These are phyloP conservation scores for Pipistrellus kuhlii DNA, from an alignment of 2,797 vertebrate species.

Conservation along the genomic window DNA sequence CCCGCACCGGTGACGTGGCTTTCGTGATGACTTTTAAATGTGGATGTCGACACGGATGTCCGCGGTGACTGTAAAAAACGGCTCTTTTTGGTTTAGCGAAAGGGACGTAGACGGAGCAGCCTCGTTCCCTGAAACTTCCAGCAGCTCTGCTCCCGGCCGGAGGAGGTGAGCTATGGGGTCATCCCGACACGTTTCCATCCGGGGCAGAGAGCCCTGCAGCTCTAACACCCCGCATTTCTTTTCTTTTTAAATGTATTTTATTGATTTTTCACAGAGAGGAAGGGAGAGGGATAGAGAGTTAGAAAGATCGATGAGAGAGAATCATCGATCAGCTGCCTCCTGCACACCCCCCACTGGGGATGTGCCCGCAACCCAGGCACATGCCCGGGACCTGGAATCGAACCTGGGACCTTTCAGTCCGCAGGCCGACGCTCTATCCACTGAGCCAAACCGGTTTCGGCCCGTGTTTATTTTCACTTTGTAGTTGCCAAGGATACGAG, in stretches of 20 bases:
- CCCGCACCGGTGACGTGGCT: background rate
- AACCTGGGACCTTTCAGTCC: no score
- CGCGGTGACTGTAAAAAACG: background rate
- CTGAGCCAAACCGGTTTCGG: no score
- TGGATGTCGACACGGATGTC: background rate
- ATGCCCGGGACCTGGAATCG: no score
- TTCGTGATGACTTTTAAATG: background rate
- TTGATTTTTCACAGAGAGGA: no score
- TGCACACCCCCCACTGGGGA: no score
- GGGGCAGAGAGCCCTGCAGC: background rate
- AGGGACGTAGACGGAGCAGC: no score
- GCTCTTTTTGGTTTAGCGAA: background rate
- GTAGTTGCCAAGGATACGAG: background rate
- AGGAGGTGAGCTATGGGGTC: no score
- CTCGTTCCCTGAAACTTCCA: background rate
- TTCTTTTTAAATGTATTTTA: background rate
- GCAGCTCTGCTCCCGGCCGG: background rate
- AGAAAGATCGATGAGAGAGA: no score
- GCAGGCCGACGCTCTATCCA: no score
- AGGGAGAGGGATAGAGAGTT: no score
- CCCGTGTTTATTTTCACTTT: background rate
- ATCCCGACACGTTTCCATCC: background rate
- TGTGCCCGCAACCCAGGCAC: no score
- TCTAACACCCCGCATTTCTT: background rate
- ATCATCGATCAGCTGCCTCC: no score